Percentiles rank a stretch among this genome's conserved stretches.
These are phyloP conservation scores for Mustela lutreola DNA, from an alignment of 2,113 vertebrate species.

Conservation along the genomic window DNA sequence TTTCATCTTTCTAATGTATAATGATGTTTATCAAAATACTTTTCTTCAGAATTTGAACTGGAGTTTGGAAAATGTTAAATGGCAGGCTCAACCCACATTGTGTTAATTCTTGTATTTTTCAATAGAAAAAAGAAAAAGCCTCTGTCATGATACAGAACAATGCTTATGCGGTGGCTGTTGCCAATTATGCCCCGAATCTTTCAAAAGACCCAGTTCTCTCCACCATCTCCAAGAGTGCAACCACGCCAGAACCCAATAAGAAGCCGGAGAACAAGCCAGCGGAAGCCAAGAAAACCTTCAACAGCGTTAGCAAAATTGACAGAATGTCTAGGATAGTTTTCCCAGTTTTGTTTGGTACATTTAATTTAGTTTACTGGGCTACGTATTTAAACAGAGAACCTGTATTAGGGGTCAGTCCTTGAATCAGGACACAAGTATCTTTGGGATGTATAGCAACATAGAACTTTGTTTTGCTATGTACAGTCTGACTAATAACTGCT, in stretches of 20 bases:
- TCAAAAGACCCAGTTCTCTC: slow-evolving; percentile 97
- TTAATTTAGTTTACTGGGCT: slow-evolving; percentile 99
- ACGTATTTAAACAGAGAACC: slow-evolving; percentile 99
- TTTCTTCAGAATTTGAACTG: slow-evolving; percentile 49
- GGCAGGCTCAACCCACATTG: neutral
- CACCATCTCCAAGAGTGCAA: slow-evolving; percentile 96
- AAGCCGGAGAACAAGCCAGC: slow-evolving; percentile 93
- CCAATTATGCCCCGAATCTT: slow-evolving; percentile 98
- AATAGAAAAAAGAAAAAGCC: slow-evolving; percentile 97
- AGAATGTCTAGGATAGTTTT: slow-evolving; percentile 99
- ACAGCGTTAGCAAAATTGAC: slow-evolving; percentile 99
- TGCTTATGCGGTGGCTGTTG: slow-evolving; percentile 98
- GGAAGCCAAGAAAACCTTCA: slow-evolving; percentile 98
- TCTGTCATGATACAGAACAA: slow-evolving; percentile 98
- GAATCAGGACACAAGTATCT: slow-evolving; percentile 87
- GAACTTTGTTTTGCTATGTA: slow-evolving; percentile 93
- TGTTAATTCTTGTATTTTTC: slow-evolving; percentile 81
- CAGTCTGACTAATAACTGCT: slow-evolving; percentile 95
- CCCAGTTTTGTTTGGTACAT: slow-evolving; percentile 97
- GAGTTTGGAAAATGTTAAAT: slow-evolving; percentile 14
- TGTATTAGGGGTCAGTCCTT: slow-evolving; percentile 95
- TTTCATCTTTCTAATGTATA: neutral
- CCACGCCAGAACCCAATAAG: slow-evolving; percentile 90
- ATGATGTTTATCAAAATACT: neutral
- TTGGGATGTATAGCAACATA: slow-evolving; percentile 84